Conservation (phyloP, 2,113 vertebrate species). For the Elachura formosa region DNA sequence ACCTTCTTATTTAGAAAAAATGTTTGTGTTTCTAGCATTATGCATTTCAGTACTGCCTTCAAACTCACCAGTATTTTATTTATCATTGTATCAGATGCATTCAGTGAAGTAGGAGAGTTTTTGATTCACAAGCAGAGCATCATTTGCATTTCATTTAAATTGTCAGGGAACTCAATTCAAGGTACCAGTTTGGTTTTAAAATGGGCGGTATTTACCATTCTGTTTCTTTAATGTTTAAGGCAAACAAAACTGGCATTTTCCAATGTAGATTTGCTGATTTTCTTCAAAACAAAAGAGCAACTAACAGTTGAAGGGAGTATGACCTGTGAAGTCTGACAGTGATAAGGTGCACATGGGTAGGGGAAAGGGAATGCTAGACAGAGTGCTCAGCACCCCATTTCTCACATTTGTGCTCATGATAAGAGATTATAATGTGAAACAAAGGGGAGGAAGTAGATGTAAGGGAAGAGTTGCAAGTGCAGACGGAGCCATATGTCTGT, state of each 20-base stretch:
- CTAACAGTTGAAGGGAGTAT: not conserved
- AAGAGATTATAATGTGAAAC: not conserved
- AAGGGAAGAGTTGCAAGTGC: not conserved
- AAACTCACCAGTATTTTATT: slow-evolving; percentile 27
- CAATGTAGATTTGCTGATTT: not conserved
- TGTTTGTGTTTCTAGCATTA: slow-evolving; percentile 31
- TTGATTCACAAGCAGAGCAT: not conserved
- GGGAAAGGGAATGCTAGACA: fast-evolving
- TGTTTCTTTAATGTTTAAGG: slow-evolving; percentile 17
- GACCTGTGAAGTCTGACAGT: not conserved
- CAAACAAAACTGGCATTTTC: not conserved
- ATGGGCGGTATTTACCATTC: slow-evolving; percentile 19
- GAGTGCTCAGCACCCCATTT: not conserved
- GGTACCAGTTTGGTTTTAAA: slow-evolving; percentile 31
- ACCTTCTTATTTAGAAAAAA: slow-evolving; percentile 44
- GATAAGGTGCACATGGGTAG: fast-evolving
- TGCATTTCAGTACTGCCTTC: slow-evolving; percentile 50
- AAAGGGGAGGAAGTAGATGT: not conserved
- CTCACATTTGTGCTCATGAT: not conserved
- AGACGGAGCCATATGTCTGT: not conserved
- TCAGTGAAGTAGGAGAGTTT: not conserved
- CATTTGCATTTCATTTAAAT: not conserved
- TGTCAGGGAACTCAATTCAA: not conserved
- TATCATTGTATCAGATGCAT: not conserved
- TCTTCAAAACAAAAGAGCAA: not conserved